Percentiles rank a stretch among this genome's conserved stretches.
Evolutionary conservation across 2,113 vertebrate genomes (phyloP).

Genomic region (Chloropsis cyanopogon): DNA sequence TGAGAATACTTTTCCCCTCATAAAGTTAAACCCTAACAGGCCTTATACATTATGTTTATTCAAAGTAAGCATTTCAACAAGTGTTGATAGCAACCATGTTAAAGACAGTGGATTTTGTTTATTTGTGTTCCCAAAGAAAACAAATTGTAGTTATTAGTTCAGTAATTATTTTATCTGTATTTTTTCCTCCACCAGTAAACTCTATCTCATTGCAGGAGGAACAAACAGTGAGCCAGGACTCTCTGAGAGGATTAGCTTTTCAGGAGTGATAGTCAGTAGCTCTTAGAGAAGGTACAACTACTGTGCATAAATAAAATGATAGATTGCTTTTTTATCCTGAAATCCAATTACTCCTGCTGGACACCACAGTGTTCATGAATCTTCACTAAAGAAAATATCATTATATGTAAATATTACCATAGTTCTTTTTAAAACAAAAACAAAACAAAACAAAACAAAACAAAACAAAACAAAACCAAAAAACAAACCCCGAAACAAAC

Average conservation of each 20-base stretch:
- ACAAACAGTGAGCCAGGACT: neutral
- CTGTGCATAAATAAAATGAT: neutral
- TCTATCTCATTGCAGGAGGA: neutral
- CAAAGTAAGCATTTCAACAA: neutral
- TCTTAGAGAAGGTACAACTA: neutral
- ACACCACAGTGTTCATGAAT: neutral
- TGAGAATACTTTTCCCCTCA: neutral
- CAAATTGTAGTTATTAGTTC: neutral
- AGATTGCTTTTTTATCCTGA: neutral
- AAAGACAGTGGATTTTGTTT: neutral
- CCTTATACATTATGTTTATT: neutral
- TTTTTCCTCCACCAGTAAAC: neutral
- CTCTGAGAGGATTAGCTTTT: neutral
- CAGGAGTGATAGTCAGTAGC: neutral
- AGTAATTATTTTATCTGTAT: neutral
- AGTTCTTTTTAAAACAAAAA: neutral
- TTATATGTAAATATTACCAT: neutral
- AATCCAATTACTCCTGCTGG: neutral
- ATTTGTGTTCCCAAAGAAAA: neutral
- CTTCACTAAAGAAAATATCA: neutral
- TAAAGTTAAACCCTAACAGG: neutral
- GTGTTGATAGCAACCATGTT: fast-evolving
- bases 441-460: fast-evolving
- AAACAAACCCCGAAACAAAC: neutral
- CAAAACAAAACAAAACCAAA: no score